phyloP scores from a whole-genome alignment of 1,140 invertebrate species.

The Lucilia cuprina region DNA sequence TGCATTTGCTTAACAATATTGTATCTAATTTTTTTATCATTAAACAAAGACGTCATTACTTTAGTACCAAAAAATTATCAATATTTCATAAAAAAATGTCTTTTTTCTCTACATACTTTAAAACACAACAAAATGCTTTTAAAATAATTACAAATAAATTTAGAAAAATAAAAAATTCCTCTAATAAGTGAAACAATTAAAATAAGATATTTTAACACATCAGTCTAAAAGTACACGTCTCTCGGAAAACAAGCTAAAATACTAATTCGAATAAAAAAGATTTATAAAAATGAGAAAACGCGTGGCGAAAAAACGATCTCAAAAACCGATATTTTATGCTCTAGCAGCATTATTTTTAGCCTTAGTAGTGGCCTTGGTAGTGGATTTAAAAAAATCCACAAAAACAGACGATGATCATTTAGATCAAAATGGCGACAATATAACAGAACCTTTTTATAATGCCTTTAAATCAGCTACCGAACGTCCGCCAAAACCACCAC shows the following conservation, averaged over 20 bases:
- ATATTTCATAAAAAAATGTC: background rate
- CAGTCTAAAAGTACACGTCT: background rate
- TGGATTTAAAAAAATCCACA: background rate
- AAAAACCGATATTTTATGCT: background rate
- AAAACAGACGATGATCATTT: background rate
- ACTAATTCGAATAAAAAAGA: background rate
- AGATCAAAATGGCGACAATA: background rate
- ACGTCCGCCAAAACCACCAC: background rate
- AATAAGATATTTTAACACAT: background rate
- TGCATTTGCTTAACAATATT: too few species aligned
- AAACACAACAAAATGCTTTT: conserved; percentile 25
- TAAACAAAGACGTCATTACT: background rate
- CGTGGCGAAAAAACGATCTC: background rate
- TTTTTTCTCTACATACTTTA: background rate
- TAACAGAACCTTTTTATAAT: background rate
- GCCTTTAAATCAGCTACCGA: background rate
- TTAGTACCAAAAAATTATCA: background rate
- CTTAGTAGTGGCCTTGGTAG: background rate
- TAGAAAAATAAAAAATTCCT: background rate
- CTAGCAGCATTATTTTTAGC: background rate
- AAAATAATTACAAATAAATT: conserved; percentile 23
- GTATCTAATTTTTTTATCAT: too few species aligned
- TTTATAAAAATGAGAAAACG: conserved; percentile 3
- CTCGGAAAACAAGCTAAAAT: background rate
- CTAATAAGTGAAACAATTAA: background rate